A percentile compares a stretch with the other conserved stretches of the same genome.
phyloP scores from a whole-genome alignment of 1,140 invertebrate species.

The Belonocnema kinseyi region DNA sequence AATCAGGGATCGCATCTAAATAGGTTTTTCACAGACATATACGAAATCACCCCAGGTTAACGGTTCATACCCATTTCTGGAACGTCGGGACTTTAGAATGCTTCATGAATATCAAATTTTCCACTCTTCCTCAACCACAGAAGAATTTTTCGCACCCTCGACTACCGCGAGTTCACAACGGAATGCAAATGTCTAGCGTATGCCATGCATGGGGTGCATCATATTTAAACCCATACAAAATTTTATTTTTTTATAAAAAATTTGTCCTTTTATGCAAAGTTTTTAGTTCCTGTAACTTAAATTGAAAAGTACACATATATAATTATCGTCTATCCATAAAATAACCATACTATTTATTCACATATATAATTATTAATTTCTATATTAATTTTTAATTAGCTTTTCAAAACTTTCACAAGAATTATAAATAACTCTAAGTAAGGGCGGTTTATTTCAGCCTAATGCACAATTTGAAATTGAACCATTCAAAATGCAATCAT shows the following conservation, averaged over 20 bases:
- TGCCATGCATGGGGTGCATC: background rate
- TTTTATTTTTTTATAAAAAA: background rate
- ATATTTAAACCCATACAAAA: background rate
- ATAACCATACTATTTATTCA: too few relatives aligned
- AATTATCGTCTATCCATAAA: too few relatives aligned
- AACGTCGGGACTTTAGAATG: slow-evolving; percentile 59
- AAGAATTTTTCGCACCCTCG: slow-evolving; percentile 41
- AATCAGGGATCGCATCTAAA: slow-evolving; percentile 61
- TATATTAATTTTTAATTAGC: too few relatives aligned
- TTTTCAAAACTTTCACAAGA: too few relatives aligned
- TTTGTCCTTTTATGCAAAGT: too few relatives aligned
- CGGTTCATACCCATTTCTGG: slow-evolving; percentile 50
- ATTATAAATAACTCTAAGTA: too few relatives aligned
- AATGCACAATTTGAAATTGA: too few relatives aligned
- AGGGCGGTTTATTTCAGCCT: too few relatives aligned
- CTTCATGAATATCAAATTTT: slow-evolving; percentile 66
- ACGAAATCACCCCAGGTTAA: slow-evolving; percentile 51
- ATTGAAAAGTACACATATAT: too few relatives aligned
- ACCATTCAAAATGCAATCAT: too few relatives aligned
- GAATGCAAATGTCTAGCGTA: slow-evolving; percentile 32
- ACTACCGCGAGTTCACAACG: slow-evolving; percentile 23
- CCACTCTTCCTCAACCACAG: slow-evolving; percentile 14
- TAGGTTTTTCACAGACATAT: slow-evolving; percentile 56
- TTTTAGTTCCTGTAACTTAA: too few relatives aligned
- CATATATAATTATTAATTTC: too few relatives aligned